phyloP scores from a whole-genome alignment of 2,113 vertebrate species.

The Bos taurus region ARS-UCD2.0 NC_037340.1:76814501-76815000 shows the following conservation, averaged over 20 bases:
- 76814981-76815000: too few species aligned
- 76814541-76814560: neutral
- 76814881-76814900: neutral
- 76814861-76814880: neutral
- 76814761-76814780: neutral
- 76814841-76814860: neutral
- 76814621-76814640: neutral
- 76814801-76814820: neutral
- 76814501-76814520: neutral
- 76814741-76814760: neutral
- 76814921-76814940: neutral
- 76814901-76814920: neutral
- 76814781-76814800: neutral
- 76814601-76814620: neutral
- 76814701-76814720: neutral
- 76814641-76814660: neutral
- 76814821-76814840: neutral
- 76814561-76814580: neutral
- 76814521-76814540: neutral
- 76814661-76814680: neutral
- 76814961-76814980: neutral
- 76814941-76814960: neutral
- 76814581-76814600: fast-evolving
- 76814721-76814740: neutral
- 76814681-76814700: neutral